A percentile compares a stretch with the other conserved stretches of the same genome.
Conservation (phyloP, 2,888 invertebrate genomes). For the Cistogaster globosa region DNA sequence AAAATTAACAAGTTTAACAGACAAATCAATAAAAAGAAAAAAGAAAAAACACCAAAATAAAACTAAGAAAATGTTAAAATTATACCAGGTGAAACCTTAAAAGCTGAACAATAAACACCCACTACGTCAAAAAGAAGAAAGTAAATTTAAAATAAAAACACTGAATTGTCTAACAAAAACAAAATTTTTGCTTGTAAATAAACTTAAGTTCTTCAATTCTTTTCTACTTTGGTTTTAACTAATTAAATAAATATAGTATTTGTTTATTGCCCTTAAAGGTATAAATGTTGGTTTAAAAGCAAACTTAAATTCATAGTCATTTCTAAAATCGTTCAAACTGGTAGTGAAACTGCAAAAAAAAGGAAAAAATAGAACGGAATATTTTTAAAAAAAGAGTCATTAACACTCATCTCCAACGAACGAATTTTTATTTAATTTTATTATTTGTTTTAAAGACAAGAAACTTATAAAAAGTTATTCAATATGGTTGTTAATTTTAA, state of each 20-base stretch:
- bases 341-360: conserved; percentile 16
- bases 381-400: neutral
- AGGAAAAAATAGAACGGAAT: neutral
- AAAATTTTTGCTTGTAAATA: neutral
- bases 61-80: neutral
- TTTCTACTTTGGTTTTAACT: conserved; percentile 16
- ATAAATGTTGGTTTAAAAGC: conserved; percentile 57
- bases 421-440: conserved; percentile 45
- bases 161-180: too few relatives aligned
- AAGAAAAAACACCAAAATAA: neutral
- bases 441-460: conserved; percentile 30
- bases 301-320: conserved; percentile 60
- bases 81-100: conserved; percentile 40
- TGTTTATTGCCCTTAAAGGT: conserved; percentile 38
- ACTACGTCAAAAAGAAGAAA: neutral
- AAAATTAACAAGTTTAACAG: conserved; percentile 37
- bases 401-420: conserved; percentile 39
- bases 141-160: neutral
- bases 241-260: conserved; percentile 63
- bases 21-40: conserved; percentile 42
- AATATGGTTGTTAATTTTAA: conserved; percentile 94
- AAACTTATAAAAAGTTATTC: conserved; percentile 52
- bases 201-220: neutral
- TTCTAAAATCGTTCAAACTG: conserved; percentile 50
- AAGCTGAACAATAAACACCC: neutral